phyloP scores from a whole-genome alignment of 1,140 invertebrate species.

The Diachasma alloeum region DNA sequence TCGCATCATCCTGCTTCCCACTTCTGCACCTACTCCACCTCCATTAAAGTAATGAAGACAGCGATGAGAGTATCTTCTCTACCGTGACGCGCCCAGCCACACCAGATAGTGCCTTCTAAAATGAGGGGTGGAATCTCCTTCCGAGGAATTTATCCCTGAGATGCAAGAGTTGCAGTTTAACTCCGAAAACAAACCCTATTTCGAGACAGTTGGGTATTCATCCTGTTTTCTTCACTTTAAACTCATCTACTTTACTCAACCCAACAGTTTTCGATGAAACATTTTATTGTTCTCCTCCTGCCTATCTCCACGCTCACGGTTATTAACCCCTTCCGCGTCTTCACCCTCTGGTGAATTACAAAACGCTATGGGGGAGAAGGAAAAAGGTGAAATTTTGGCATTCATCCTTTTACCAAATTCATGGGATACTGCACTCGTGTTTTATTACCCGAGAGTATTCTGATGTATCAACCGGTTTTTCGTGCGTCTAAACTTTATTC shows the following conservation, averaged over 20 bases:
- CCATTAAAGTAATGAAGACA: constrained; percentile 65
- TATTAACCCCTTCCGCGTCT: constrained; percentile 37
- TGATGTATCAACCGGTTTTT: neutral
- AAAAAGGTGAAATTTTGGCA: neutral
- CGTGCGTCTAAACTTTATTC: neutral
- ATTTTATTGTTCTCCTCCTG: constrained; percentile 38
- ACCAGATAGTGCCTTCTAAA: constrained; percentile 36
- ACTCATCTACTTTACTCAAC: neutral
- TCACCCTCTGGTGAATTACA: constrained; percentile 16
- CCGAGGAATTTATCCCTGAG: constrained; percentile 56
- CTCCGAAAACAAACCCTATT: constrained; percentile 52
- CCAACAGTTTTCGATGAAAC: constrained; percentile 14
- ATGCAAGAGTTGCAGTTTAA: constrained; percentile 46
- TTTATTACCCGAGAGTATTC: neutral
- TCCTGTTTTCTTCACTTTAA: neutral
- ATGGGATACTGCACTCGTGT: neutral
- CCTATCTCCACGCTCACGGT: constrained; percentile 38
- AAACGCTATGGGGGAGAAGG: neutral
- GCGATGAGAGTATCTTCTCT: constrained; percentile 36
- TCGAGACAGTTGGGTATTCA: constrained; percentile 6
- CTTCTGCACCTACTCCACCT: constrained; percentile 45
- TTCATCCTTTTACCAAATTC: neutral
- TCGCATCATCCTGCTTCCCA: constrained; percentile 26
- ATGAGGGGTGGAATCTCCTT: constrained; percentile 34
- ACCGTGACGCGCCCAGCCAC: constrained; percentile 42